Percentiles rank a stretch among this genome's conserved stretches.
Conservation (phyloP, 2,888 invertebrate genomes). For the Drosophila cracens region DNA sequence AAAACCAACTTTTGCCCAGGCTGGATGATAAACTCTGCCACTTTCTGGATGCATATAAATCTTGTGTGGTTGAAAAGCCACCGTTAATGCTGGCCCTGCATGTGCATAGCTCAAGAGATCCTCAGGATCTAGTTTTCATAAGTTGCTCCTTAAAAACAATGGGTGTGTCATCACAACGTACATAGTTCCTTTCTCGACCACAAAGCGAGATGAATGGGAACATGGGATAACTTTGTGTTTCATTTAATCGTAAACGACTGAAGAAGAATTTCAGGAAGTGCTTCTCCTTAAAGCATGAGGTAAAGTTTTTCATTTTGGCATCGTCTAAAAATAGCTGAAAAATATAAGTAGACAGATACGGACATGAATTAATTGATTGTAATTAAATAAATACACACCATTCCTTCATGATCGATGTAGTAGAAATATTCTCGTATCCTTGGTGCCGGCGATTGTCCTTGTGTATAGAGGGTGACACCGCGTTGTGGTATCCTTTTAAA, state of each 20-base stretch:
- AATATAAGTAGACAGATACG: background rate
- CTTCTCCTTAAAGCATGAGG: slow-evolving; percentile 98
- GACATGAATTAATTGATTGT: background rate
- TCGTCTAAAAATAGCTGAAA: slow-evolving; percentile 97
- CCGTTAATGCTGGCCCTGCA: slow-evolving; percentile 88
- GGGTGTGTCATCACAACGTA: slow-evolving; percentile 97
- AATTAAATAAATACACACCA: slow-evolving; percentile 88
- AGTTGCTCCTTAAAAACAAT: slow-evolving; percentile 95
- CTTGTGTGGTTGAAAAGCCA: slow-evolving; percentile 90
- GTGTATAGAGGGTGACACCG: slow-evolving; percentile 86
- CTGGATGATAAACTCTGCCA: slow-evolving; percentile 97
- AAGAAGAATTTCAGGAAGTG: slow-evolving; percentile 97
- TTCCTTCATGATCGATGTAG: slow-evolving; percentile 98
- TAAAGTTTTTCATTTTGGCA: slow-evolving; percentile 98
- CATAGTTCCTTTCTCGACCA: slow-evolving; percentile 95
- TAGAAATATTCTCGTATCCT: slow-evolving; percentile 98
- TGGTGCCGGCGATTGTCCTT: slow-evolving; percentile 92
- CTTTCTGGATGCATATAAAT: slow-evolving; percentile 92
- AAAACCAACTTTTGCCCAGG: slow-evolving; percentile 89
- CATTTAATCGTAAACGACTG: slow-evolving; percentile 91
- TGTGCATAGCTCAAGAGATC: slow-evolving; percentile 88
- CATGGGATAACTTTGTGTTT: slow-evolving; percentile 89
- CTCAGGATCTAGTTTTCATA: slow-evolving; percentile 72
- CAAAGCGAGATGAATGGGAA: slow-evolving; percentile 97
- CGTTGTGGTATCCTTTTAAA: slow-evolving; percentile 35